phyloP scores from a whole-genome alignment of 2,888 invertebrate species.

The Phlogophora meticulosa region DNA sequence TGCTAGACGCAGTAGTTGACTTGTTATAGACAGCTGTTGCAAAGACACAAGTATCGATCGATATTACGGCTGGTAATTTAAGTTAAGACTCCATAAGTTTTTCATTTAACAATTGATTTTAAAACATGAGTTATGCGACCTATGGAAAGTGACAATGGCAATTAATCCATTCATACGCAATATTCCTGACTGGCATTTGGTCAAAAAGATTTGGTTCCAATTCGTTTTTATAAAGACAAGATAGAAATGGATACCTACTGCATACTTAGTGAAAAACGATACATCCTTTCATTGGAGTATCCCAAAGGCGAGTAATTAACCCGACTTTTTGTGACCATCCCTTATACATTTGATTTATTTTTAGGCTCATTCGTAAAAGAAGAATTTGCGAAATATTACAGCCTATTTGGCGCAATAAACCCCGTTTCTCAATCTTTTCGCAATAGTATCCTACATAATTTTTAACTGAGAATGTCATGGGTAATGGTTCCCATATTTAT shows the following conservation, averaged over 20 bases:
- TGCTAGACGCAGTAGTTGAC: background rate
- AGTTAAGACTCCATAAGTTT: too few relatives aligned
- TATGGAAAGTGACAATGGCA: background rate
- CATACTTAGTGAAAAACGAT: slow-evolving; percentile 77
- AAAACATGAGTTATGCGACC: background rate
- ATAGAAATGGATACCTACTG: slow-evolving; percentile 64
- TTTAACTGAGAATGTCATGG: background rate
- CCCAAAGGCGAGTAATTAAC: slow-evolving; percentile 88
- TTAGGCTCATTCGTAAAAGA: slow-evolving; percentile 86
- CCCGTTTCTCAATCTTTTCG: slow-evolving; percentile 76
- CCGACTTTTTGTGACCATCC: slow-evolving; percentile 87
- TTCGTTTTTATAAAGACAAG: slow-evolving; percentile 48
- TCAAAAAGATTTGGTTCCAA: slow-evolving; percentile 48
- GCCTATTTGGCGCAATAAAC: slow-evolving; percentile 78
- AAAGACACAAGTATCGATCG: slow-evolving; percentile 1
- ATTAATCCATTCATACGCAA: slow-evolving; percentile 1
- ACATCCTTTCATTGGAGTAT: slow-evolving; percentile 85
- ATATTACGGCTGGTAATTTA: background rate
- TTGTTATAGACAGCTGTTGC: background rate
- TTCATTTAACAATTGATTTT: too few relatives aligned
- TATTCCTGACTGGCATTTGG: slow-evolving; percentile 2
- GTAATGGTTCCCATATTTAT: background rate
- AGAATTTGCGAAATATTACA: slow-evolving; percentile 90
- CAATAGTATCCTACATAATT: background rate
- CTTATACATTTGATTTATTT: slow-evolving; percentile 90